A percentile compares a stretch with the other conserved stretches of the same genome.
These are phyloP conservation scores for Drosophila nasuta DNA, from an alignment of 1,140 invertebrate species.

Conservation along the genomic window DNA sequence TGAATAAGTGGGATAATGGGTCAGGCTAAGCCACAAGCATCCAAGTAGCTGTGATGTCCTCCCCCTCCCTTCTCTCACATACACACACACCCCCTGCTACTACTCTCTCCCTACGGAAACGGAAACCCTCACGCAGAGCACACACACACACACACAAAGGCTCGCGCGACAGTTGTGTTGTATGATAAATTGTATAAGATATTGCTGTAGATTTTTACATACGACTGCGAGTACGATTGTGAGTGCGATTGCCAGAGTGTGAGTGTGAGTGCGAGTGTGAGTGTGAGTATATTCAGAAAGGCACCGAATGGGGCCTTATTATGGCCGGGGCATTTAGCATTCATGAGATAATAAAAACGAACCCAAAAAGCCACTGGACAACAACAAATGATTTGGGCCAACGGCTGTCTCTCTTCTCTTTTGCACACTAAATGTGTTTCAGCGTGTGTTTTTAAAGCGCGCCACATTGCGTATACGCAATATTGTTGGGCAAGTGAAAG, in stretches of 20 bases:
- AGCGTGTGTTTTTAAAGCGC: constrained; percentile 36
- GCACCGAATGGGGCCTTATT: constrained; percentile 30
- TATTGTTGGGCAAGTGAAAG: constrained; percentile 68
- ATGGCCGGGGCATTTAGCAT: constrained; percentile 74
- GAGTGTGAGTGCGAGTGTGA: too few relatives aligned
- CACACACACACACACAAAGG: constrained; percentile 32
- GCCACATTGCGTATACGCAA: constrained; percentile 77
- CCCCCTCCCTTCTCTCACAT: constrained; percentile 3
- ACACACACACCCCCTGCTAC: constrained; percentile 6
- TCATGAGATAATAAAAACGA: constrained; percentile 79
- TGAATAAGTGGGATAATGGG: constrained; percentile 82
- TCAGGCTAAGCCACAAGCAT: constrained; percentile 80
- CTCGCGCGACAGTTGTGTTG: constrained; percentile 60
- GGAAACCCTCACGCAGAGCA: constrained; percentile 55
- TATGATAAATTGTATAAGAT: constrained; percentile 81
- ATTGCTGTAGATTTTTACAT: constrained; percentile 67
- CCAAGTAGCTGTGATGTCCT: constrained; percentile 66
- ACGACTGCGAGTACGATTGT: constrained; percentile 25
- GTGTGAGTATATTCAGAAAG: constrained; percentile 2
- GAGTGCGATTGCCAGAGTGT: constrained; percentile 5
- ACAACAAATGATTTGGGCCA: constrained; percentile 75
- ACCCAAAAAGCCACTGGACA: constrained; percentile 68
- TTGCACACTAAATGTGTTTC: constrained; percentile 3
- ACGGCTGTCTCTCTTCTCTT: constrained; percentile 22
- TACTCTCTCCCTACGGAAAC: constrained; percentile 36